Base-by-base conservation (phyloP, 2,888 invertebrate genomes). In the Amaurobius ferox region DNA sequence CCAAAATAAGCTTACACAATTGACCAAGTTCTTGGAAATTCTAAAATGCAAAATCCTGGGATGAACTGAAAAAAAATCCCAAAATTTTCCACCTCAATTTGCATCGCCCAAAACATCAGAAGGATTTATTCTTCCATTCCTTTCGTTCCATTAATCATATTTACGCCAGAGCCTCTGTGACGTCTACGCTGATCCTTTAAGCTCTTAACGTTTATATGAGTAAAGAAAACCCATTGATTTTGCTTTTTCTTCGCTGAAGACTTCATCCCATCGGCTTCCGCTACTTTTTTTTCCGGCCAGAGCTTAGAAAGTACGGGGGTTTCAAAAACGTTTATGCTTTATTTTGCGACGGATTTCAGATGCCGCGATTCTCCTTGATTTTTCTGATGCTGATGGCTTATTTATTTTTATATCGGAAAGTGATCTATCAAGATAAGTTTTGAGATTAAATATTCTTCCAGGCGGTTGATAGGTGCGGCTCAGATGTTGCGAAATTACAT, bases 121-220 rank as follows among this genome's bases (percentile, higher is more conserved):
- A 1, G 55, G 19, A 55, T 55, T 55, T 55, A 55, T 55, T 55
- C 55, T 23, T 23, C 19, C 5, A 55, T 55, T 55, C 55, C 23
- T 55, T 55, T 11, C 55, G 23, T 23, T 6, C 55, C 55, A 55
- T 55, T 55, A 55, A 55, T 55, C 55, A 55, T 55, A 55, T 55
- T 55, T 55, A 55, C 55, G 55, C 23, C 23, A 55, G 55, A 55
- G 55, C 55, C 55, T 1, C 23, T 23, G 55, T 55, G 55, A 55
- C 55, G 23, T 23, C 19, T 55, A 19, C 23, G 2, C 55, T 55
- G 19, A 55, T 55, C 55, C 55, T 55, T 55, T 55, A 55, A 55
- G 55, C 55, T 55, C 55, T 55, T 55, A 55, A 55, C 55, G 55
- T 55, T 55, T 55, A 55, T 55, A 55, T 55, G 55, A 55, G 55